Evolutionary conservation across 1,140 invertebrate species (phyloP), one percentile per base, ranked within the genome.

Genomic region (Trachymyrmex septentrionalis): DNA sequence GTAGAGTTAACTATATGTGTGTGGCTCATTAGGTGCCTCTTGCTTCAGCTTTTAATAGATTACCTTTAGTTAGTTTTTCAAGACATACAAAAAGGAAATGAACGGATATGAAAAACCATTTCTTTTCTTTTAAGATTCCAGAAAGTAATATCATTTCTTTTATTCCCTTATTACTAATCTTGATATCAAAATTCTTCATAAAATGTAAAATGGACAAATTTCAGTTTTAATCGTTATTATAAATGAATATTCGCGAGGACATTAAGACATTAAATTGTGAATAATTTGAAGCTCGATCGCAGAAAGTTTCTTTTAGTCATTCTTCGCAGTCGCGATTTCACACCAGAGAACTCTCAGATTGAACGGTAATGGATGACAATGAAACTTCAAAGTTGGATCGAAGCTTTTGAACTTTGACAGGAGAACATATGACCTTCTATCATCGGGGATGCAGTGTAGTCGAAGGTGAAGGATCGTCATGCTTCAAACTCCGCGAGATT

Each of bases 341-440:
- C 55, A 61, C 80, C 19, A 27, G 69, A 75, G 69, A 84, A 84
- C 48, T 63, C 38, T 9, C 55, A 84, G 80, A 84, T 84, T 84
- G 80, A 84, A 84, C 69, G 27, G 63, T 80, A 80, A 80, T 66
- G 77, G 71, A 84, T 84, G 69, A 84, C 80, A 84, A 84, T 84
- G 69, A 84, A 84, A 84, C 69, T 75, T 84, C 69, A 50, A 84
- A 75, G 69, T 84, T 84, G 69, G 55, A 84, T 84, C 44, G 69
- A 63, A 84, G 80, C 69, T 84, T 75, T 73, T 73, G 69, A 84
- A 75, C 80, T 84, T 84, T 19, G 80, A 84, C 80, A 75, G 55
- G 80, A 63, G 80, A 84, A 84, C 69, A 84, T 84, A 84, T 84
- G 80, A 84, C 69, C 80, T 84, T 24, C 69, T 84, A 84, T 84